Conservation (phyloP, 2,888 invertebrate genomes). For the Drosophila buzzatii region DNA sequence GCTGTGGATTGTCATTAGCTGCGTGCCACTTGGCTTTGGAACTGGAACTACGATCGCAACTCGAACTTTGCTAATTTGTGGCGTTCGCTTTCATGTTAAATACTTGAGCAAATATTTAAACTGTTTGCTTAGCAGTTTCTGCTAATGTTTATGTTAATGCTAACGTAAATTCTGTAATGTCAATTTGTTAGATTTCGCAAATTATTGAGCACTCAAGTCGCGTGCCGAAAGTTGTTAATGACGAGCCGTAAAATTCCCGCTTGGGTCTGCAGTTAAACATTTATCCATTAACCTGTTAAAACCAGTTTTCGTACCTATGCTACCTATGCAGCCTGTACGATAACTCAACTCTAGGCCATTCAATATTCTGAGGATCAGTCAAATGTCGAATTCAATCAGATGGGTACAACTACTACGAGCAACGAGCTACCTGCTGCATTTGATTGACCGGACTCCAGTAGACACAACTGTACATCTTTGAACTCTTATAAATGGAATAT, state of each 20-base stretch:
- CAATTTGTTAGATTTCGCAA: slow-evolving; percentile 34
- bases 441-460: slow-evolving; percentile 1
- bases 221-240: slow-evolving; percentile 49
- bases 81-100: slow-evolving; percentile 41
- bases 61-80: slow-evolving; percentile 28
- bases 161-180: slow-evolving; percentile 5
- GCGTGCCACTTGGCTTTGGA: slow-evolving; percentile 21
- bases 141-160: slow-evolving; percentile 13
- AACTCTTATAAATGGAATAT: not conserved
- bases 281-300: slow-evolving; percentile 10
- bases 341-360: not conserved
- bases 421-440: slow-evolving; percentile 37
- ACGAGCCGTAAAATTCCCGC: not conserved
- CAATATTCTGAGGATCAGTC: slow-evolving; percentile 9
- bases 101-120: slow-evolving; percentile 36
- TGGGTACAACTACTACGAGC: not conserved
- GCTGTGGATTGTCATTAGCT: slow-evolving; percentile 31
- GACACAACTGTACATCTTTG: slow-evolving; percentile 36
- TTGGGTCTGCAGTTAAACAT: not conserved
- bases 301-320: slow-evolving; percentile 49
- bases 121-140: slow-evolving; percentile 22
- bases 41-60: slow-evolving; percentile 23
- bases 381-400: slow-evolving; percentile 19
- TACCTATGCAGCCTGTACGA: slow-evolving; percentile 34
- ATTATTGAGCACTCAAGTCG: slow-evolving; percentile 36